Conservation (phyloP, 2,113 vertebrate species). For the Emberiza fucata region DNA sequence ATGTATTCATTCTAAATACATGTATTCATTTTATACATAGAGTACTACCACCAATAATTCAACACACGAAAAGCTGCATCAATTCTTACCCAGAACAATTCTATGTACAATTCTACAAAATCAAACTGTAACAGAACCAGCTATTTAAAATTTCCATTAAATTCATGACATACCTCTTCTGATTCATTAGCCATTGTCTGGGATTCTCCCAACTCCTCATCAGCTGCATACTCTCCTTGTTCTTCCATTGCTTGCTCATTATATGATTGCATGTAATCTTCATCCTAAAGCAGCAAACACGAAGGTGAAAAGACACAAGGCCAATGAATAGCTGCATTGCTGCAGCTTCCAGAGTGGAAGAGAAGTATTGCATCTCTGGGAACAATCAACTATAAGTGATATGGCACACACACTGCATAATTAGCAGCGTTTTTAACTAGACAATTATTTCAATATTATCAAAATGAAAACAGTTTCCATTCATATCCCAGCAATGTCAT, state of each 20-base stretch:
- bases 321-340: neutral
- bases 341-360: neutral
- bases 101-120: neutral
- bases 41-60: neutral
- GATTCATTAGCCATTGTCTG: slow-evolving; percentile 76
- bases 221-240: slow-evolving; percentile 70
- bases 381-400: neutral
- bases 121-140: neutral
- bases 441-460: neutral
- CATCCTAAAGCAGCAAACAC: slow-evolving; percentile 71
- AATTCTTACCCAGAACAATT: neutral
- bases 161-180: slow-evolving; percentile 77
- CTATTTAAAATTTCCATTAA: slow-evolving; percentile 1
- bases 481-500: neutral
- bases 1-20: too few relatives aligned
- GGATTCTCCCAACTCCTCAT: slow-evolving; percentile 71
- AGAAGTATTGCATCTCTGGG: neutral
- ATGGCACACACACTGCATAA: neutral
- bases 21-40: neutral
- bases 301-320: neutral
- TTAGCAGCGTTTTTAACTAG: neutral
- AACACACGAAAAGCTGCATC: neutral
- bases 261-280: slow-evolving; percentile 82
- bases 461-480: neutral
- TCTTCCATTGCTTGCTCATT: slow-evolving; percentile 67